A percentile compares a stretch with the other conserved stretches of the same genome.
Evolutionary conservation across 2,888 invertebrate species (phyloP).

Genomic region (Synanthedon vespiformis): DNA sequence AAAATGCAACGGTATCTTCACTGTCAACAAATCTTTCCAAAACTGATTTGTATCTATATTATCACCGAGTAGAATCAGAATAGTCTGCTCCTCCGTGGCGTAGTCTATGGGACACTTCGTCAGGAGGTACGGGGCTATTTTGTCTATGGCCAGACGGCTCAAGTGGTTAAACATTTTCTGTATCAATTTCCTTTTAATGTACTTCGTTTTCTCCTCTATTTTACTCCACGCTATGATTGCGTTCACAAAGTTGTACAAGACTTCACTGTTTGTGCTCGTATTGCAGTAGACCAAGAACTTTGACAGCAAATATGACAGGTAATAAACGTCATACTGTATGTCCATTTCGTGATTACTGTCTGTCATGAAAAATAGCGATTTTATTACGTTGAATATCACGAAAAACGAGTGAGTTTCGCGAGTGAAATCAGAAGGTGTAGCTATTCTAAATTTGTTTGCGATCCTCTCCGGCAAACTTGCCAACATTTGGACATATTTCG

Average conservation of each 20-base stretch:
- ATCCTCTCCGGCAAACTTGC: slow-evolving; percentile 77
- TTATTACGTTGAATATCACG: slow-evolving; percentile 71
- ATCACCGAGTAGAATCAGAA: slow-evolving; percentile 63
- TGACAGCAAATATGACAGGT: slow-evolving; percentile 69
- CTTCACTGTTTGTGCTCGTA: slow-evolving; percentile 44
- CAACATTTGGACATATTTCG: slow-evolving; percentile 71
- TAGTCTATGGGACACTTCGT: slow-evolving; percentile 57
- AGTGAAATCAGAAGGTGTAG: slow-evolving; percentile 70
- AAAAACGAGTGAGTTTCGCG: slow-evolving; percentile 69
- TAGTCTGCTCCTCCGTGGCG: slow-evolving; percentile 37
- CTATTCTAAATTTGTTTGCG: slow-evolving; percentile 73
- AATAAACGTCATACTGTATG: slow-evolving; percentile 40
- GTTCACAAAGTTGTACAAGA: slow-evolving; percentile 63
- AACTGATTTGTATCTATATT: slow-evolving; percentile 58
- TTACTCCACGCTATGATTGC: slow-evolving; percentile 67
- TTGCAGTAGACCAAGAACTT: slow-evolving; percentile 73
- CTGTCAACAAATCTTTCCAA: slow-evolving; percentile 75
- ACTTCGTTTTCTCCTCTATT: slow-evolving; percentile 26
- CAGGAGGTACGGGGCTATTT: slow-evolving; percentile 68
- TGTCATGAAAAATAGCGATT: slow-evolving; percentile 72
- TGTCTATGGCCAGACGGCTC: slow-evolving; percentile 71
- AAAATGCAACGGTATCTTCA: slow-evolving; percentile 41
- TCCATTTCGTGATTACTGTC: slow-evolving; percentile 37
- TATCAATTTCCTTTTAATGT: slow-evolving; percentile 49
- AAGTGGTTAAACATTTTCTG: slow-evolving; percentile 66